Evolutionary conservation across 2,113 vertebrate genomes (phyloP).

Genomic region (Fregata magnificens): DNA sequence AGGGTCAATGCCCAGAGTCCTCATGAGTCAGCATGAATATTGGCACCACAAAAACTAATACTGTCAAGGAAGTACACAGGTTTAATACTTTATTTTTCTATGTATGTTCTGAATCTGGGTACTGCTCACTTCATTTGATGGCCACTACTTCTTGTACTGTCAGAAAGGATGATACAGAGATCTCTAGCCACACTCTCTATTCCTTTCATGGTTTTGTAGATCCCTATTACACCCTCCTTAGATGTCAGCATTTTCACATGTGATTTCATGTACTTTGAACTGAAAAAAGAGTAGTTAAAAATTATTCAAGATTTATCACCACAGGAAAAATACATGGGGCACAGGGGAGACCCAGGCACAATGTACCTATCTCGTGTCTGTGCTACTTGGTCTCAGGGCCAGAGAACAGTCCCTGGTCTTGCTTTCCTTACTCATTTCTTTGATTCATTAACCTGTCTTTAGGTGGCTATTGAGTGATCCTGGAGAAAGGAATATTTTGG

Average conservation of each 20-base stretch:
- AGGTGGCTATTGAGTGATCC: neutral
- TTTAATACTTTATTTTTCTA: neutral
- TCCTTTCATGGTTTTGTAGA: neutral
- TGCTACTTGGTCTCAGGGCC: neutral
- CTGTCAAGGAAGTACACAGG: neutral
- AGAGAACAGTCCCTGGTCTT: neutral
- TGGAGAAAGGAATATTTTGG: neutral
- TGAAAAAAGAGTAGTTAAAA: neutral
- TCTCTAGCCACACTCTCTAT: neutral
- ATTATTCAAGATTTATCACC: neutral
- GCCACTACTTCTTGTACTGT: neutral
- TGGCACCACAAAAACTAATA: neutral
- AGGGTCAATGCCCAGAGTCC: neutral
- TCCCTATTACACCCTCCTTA: neutral
- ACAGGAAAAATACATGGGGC: neutral
- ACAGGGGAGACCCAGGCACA: neutral
- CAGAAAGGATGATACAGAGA: neutral
- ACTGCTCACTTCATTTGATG: neutral
- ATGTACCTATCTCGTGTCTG: fast-evolving
- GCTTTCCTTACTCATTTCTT: neutral
- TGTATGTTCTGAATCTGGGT: neutral
- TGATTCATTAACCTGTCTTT: neutral
- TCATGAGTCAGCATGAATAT: neutral
- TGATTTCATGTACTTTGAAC: neutral
- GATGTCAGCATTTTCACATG: neutral